Conservation (phyloP, 2,113 vertebrate species). For the Calidris pygmaea region DNA sequence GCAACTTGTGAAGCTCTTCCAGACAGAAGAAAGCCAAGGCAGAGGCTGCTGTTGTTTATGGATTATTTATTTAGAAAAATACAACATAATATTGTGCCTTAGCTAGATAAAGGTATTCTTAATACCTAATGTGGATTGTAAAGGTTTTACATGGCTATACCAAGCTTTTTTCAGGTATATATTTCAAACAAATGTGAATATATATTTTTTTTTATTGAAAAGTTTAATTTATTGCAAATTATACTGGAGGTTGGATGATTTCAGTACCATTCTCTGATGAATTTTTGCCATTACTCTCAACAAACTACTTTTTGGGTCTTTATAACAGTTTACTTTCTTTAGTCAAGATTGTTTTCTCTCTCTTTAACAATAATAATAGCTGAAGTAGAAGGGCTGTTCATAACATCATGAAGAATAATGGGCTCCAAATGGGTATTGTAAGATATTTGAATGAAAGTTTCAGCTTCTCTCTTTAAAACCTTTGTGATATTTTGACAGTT, state of each 20-base stretch:
- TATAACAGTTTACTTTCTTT: background rate
- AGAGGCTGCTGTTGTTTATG: background rate
- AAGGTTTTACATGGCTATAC: background rate
- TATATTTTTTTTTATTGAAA: background rate
- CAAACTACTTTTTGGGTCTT: fast-evolving
- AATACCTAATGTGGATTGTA: background rate
- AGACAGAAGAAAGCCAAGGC: background rate
- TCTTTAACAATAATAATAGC: background rate
- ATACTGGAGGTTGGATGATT: background rate
- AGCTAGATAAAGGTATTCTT: background rate
- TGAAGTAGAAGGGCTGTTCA: background rate
- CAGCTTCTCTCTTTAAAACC: background rate
- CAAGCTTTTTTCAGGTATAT: background rate
- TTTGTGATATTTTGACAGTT: background rate
- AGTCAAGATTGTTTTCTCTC: background rate
- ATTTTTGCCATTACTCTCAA: background rate
- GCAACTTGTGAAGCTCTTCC: background rate
- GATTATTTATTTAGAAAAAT: background rate
- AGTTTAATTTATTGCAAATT: background rate
- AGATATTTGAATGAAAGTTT: background rate
- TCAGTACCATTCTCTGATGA: background rate
- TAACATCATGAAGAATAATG: background rate
- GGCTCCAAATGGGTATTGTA: background rate
- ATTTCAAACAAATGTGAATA: background rate
- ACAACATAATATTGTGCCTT: background rate